These are phyloP conservation scores for Rachycentron canadum DNA, from an alignment of 2,797 vertebrate genomes.

Conservation along the genomic window DNA sequence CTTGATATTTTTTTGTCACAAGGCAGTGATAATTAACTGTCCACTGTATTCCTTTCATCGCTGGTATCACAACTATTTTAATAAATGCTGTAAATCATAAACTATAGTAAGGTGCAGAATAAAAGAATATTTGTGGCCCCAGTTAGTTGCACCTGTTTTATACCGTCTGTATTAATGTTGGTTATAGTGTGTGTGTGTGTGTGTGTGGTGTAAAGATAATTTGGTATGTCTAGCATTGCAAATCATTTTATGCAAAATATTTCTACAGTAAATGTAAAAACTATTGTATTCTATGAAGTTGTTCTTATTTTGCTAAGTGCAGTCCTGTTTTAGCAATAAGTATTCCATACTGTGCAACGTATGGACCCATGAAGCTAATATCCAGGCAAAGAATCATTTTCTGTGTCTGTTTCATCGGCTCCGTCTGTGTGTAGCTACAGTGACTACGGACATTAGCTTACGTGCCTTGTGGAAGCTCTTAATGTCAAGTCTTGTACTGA, in stretches of 20 bases:
- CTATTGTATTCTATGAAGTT: slow-evolving; percentile 65
- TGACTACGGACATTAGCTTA: slow-evolving; percentile 70
- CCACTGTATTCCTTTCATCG: slow-evolving; percentile 41
- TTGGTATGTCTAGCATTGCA: slow-evolving; percentile 61
- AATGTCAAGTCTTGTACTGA: slow-evolving; percentile 67
- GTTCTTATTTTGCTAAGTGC: slow-evolving; percentile 74
- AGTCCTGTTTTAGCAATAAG: slow-evolving; percentile 83
- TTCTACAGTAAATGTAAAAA: slow-evolving; percentile 75
- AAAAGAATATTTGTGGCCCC: slow-evolving; percentile 46
- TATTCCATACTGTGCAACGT: slow-evolving; percentile 64
- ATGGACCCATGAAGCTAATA: slow-evolving; percentile 53
- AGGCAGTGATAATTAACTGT: slow-evolving; percentile 34
- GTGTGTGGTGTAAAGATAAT: slow-evolving; percentile 67
- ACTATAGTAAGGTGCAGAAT: slow-evolving; percentile 46
- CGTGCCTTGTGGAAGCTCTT: slow-evolving; percentile 80
- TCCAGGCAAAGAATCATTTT: slow-evolving; percentile 50
- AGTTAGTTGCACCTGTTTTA: slow-evolving; percentile 71
- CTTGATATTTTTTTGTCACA: slow-evolving; percentile 61
- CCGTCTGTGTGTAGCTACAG: slow-evolving; percentile 68
- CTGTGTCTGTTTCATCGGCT: slow-evolving; percentile 57
- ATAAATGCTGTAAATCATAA: slow-evolving; percentile 61
- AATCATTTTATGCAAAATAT: slow-evolving; percentile 81
- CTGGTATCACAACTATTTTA: slow-evolving; percentile 67
- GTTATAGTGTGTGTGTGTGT: slow-evolving; percentile 39
- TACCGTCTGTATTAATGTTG: slow-evolving; percentile 74